These are phyloP conservation scores for Ornithoptera alexandrae DNA, from an alignment of 2,888 invertebrate genomes.

Conservation along the genomic window DNA sequence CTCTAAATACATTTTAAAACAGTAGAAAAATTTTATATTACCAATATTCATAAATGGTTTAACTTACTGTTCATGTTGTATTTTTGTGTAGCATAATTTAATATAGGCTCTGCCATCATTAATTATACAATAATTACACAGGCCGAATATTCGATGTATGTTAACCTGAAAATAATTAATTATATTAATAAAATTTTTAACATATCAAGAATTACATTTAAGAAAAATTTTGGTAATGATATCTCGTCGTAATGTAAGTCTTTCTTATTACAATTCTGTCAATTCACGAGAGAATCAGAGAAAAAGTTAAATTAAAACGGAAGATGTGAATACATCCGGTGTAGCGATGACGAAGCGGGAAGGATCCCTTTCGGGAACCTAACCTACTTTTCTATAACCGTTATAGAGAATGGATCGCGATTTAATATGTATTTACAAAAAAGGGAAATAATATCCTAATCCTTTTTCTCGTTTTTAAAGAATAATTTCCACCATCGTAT, in stretches of 20 bases:
- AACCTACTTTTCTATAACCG: slow-evolving; percentile 29
- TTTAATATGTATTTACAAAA: neutral
- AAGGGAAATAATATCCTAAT: neutral
- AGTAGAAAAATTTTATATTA: too few relatives aligned
- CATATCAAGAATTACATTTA: too few relatives aligned
- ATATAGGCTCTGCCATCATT: slow-evolving; percentile 58
- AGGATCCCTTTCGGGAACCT: slow-evolving; percentile 40
- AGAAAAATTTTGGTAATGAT: too few relatives aligned
- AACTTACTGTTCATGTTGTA: slow-evolving; percentile 53
- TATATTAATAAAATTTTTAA: neutral
- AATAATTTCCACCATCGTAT: neutral
- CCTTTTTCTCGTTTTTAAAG: neutral
- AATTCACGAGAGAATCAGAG: neutral
- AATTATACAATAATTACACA: slow-evolving; percentile 30
- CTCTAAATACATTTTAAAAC: too few relatives aligned
- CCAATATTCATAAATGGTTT: too few relatives aligned
- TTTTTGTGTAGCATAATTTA: slow-evolving; percentile 51
- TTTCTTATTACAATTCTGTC: too few relatives aligned
- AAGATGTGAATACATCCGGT: slow-evolving; percentile 41
- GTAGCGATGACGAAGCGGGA: slow-evolving; percentile 38
- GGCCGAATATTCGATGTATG: slow-evolving; percentile 49
- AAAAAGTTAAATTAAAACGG: slow-evolving; percentile 26
- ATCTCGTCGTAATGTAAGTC: too few relatives aligned
- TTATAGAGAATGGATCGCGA: slow-evolving; percentile 6
- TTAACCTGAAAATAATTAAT: slow-evolving; percentile 51